Evolutionary conservation across 2,113 vertebrate genomes (phyloP).

Genomic region (Trematomus loennbergii): DNA sequence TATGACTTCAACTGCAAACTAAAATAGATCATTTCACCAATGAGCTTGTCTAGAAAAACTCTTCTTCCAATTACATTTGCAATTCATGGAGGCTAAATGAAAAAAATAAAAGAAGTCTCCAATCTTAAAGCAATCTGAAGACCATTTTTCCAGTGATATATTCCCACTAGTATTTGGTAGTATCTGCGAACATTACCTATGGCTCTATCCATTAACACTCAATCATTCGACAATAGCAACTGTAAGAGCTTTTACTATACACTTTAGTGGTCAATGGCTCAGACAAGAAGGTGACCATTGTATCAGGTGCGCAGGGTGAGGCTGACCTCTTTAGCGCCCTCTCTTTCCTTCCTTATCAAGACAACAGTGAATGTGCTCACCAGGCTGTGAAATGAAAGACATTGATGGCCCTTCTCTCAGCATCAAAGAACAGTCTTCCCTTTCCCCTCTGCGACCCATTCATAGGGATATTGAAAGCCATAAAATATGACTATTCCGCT

Average conservation of each 20-base stretch:
- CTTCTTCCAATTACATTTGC: background rate
- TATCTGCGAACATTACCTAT: background rate
- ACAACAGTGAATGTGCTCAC: conserved; percentile 70
- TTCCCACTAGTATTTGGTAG: background rate
- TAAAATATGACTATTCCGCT: conserved; percentile 76
- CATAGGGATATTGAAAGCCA: conserved; percentile 70
- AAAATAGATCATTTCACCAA: no score
- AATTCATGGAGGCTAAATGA: background rate
- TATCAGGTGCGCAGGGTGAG: conserved; percentile 38
- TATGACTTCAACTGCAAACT: background rate
- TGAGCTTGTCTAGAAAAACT: background rate
- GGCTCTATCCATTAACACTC: background rate
- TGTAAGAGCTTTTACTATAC: conserved; percentile 7
- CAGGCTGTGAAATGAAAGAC: conserved; percentile 82
- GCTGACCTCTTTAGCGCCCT: conserved; percentile 42
- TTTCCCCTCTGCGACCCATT: conserved; percentile 55
- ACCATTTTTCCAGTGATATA: background rate
- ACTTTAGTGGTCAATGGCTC: conserved; percentile 28
- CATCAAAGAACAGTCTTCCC: conserved; percentile 66
- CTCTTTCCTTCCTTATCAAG: conserved; percentile 56
- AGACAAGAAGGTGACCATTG: conserved; percentile 10
- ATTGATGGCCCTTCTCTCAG: conserved; percentile 62
- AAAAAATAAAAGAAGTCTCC: background rate
- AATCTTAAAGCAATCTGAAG: background rate
- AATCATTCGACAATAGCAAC: conserved; percentile 10